These are phyloP conservation scores for Melikaiella ostensackeni DNA, from an alignment of 2,888 invertebrate genomes.

Conservation along the genomic window DNA sequence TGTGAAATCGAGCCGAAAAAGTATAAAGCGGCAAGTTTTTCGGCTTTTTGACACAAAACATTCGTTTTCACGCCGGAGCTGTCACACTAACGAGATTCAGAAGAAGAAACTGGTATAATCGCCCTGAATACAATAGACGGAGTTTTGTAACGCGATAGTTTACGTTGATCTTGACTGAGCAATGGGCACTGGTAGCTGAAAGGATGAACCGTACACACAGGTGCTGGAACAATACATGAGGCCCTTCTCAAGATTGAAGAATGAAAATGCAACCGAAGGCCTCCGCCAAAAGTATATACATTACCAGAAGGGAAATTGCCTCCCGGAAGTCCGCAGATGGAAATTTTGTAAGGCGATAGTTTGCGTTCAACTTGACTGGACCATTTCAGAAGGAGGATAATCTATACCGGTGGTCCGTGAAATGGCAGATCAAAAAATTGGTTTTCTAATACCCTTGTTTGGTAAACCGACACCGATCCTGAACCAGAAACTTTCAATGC, in stretches of 20 bases:
- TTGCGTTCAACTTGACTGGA: slow-evolving; percentile 38
- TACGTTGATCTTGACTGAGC: slow-evolving; percentile 59
- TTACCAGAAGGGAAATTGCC: neutral
- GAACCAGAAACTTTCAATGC: neutral
- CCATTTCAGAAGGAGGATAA: slow-evolving; percentile 1
- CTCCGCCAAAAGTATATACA: neutral
- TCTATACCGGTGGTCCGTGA: slow-evolving; percentile 7
- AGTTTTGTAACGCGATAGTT: slow-evolving; percentile 57
- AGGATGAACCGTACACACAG: slow-evolving; percentile 49
- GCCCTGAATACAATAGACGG: slow-evolving; percentile 12
- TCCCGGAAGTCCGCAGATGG: neutral
- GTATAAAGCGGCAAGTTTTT: slow-evolving; percentile 33
- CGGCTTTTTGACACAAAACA: slow-evolving; percentile 52
- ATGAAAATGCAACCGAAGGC: neutral
- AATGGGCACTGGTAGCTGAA: slow-evolving; percentile 42
- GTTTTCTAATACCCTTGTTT: slow-evolving; percentile 18
- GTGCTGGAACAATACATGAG: slow-evolving; percentile 49
- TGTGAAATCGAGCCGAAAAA: slow-evolving; percentile 8
- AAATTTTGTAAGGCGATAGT: slow-evolving; percentile 37
- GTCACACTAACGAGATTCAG: slow-evolving; percentile 51
- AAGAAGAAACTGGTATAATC: slow-evolving; percentile 36
- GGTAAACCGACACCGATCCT: slow-evolving; percentile 5
- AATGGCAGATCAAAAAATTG: slow-evolving; percentile 7
- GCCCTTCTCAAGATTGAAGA: neutral
- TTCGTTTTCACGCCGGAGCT: slow-evolving; percentile 49